phyloP scores from a whole-genome alignment of 2,888 invertebrate species.

The Tigriopus californicus region DNA sequence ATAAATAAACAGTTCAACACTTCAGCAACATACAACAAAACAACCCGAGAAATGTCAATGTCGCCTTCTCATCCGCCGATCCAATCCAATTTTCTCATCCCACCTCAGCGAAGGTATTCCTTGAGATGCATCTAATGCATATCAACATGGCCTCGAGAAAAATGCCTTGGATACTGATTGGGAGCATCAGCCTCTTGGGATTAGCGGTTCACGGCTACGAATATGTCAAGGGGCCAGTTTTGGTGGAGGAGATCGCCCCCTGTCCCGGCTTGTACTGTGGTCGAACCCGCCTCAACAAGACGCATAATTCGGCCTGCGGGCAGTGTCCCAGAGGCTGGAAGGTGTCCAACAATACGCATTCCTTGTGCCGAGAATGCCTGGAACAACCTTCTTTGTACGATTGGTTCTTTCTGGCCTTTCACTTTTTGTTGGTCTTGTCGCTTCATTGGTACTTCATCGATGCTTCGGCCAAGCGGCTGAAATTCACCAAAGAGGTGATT shows the following conservation, averaged over 20 bases:
- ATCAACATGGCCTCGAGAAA: no score
- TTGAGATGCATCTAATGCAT: no score
- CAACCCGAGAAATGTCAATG: no score
- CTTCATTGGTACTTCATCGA: constrained; percentile 87
- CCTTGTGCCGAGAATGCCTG: constrained; percentile 54
- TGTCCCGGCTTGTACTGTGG: constrained; percentile 77
- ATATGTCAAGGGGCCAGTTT: not conserved
- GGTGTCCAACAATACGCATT: constrained; percentile 39
- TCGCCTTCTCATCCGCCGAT: no score
- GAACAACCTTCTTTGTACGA: constrained; percentile 27
- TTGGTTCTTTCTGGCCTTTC: constrained; percentile 30
- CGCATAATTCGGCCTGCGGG: constrained; percentile 59
- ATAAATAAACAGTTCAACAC: no score
- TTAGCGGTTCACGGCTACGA: not conserved
- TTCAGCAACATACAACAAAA: no score
- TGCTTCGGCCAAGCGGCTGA: constrained; percentile 46
- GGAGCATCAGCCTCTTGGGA: no score
- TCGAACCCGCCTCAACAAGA: constrained; percentile 42
- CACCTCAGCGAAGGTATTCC: no score
- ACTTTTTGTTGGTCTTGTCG: constrained; percentile 33
- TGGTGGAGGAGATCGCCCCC: not conserved
- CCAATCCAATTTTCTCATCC: no score
- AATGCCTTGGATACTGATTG: no score
- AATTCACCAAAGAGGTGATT: constrained; percentile 55
- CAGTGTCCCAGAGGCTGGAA: constrained; percentile 62